phyloP scores from a whole-genome alignment of 2,888 invertebrate genomes.

The Drosophila robusta region DNA sequence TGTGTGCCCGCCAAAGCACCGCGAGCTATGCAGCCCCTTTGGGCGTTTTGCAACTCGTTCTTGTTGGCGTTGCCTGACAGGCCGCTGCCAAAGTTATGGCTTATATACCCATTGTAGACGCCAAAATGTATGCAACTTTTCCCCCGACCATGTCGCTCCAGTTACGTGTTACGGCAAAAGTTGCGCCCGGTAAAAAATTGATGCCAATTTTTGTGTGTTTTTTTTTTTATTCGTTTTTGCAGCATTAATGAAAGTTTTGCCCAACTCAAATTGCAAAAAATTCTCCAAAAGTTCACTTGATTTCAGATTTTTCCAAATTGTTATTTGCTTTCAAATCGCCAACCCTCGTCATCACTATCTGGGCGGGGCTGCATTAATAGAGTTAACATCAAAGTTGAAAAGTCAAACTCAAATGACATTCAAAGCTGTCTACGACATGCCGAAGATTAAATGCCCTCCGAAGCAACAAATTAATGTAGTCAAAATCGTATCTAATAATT shows the following conservation, averaged over 20 bases:
- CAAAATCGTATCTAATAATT: too few relatives aligned
- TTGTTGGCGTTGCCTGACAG: slow-evolving; percentile 25
- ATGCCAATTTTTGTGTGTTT: background rate
- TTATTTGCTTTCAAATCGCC: slow-evolving; percentile 1
- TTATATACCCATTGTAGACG: slow-evolving; percentile 36
- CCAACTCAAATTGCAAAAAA: slow-evolving; percentile 9
- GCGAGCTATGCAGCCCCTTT: slow-evolving; percentile 35
- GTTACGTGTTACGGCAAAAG: slow-evolving; percentile 39
- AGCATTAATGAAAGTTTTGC: slow-evolving; percentile 9
- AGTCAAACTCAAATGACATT: slow-evolving; percentile 2
- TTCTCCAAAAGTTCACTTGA: slow-evolving; percentile 3
- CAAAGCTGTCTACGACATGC: background rate
- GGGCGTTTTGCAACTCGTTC: slow-evolving; percentile 20
- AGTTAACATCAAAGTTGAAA: slow-evolving; percentile 8
- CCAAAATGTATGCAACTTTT: slow-evolving; percentile 47
- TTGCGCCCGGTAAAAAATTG: slow-evolving; percentile 32
- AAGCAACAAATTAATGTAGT: too few relatives aligned
- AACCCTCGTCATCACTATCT: slow-evolving; percentile 23
- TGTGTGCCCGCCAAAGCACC: slow-evolving; percentile 26
- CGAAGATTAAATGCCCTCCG: background rate
- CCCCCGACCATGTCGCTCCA: slow-evolving; percentile 20
- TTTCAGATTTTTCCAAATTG: slow-evolving; percentile 22
- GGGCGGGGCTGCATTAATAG: background rate
- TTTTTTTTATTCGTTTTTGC: too few relatives aligned
- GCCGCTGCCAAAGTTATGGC: slow-evolving; percentile 53